These are phyloP conservation scores for Microtus montanus DNA, from an alignment of 2,113 vertebrate species.

Conservation along the genomic window DNA sequence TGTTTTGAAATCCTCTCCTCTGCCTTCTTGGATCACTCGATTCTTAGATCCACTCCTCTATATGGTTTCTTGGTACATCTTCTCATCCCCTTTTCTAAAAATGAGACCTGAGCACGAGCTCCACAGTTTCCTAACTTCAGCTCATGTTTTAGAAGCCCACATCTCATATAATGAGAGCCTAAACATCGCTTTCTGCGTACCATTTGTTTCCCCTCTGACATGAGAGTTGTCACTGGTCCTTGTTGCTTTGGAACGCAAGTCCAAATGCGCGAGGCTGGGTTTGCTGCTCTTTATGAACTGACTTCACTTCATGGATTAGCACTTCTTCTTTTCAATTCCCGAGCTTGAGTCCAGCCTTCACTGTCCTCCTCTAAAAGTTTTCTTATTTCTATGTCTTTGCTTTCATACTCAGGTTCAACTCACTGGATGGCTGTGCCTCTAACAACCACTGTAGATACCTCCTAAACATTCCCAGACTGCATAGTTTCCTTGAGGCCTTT, in stretches of 20 bases:
- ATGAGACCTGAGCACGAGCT: background rate
- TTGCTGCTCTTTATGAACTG: background rate
- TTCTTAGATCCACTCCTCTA: background rate
- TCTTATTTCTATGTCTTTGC: background rate
- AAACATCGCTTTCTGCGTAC: rapidly evolving
- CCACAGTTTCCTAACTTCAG: background rate
- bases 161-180: background rate
- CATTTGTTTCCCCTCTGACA: background rate
- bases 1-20: background rate
- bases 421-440: background rate
- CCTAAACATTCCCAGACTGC: background rate
- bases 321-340: background rate
- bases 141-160: background rate
- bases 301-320: background rate
- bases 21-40: background rate
- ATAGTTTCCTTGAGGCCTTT: background rate
- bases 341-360: background rate
- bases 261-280: background rate
- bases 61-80: background rate
- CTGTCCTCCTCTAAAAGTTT: background rate
- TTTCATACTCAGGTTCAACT: background rate
- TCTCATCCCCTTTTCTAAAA: background rate
- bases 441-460: background rate
- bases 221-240: background rate
- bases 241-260: background rate